Evolutionary conservation across 2,113 vertebrate genomes (phyloP), one percentile per base, ranked within the genome.

Genomic region (Smithornis capensis): DNA sequence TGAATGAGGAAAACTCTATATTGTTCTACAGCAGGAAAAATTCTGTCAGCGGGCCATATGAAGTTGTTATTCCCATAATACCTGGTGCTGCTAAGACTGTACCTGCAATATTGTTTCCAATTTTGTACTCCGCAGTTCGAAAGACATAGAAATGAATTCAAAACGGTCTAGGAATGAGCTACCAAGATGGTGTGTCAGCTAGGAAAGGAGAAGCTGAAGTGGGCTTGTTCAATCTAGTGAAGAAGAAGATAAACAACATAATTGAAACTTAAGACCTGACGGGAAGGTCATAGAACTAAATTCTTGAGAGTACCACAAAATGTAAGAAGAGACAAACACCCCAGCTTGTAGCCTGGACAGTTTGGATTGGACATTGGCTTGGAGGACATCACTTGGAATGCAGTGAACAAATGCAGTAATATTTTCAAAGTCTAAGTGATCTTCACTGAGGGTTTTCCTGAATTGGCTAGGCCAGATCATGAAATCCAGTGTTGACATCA

Each of bases 231-330:
- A 35, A 2, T 65, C 40, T 74, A 19, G 6, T 52, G 45, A 38
- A 47, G 24, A 33, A 15, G 3, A 44, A 19, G 6, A 19, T 77
- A 80, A 68, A 8, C 0, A 0, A 56, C 7, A 5, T 69, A 77
- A 42, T 23, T 69, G 15, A 53, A 81, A 10, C 1, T 29, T 47
- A 60, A 38, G 24, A 44, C 4, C 42, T 74, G 40, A 73, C 71
- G 17, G 8, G 38, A 73, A 50, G 33, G 9, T 37, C 23, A 10
- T 60, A 11, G 38, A 93, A 77, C 6, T 4, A 64, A 45, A 42
- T 62, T 86, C 18, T 31, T 37, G 13, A 47, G 12, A 6, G 1
- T 22, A 83, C 9, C 29, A 28, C 29, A 64, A 59, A 73, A 37
- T 29, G 2, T 27, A 63, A 45, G 47, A 60, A 71, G 18, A 15